A percentile compares a stretch with the other conserved stretches of the same genome.
These are phyloP conservation scores for Falco columbarius DNA, from an alignment of 2,797 vertebrate species.

Conservation along the genomic window DNA sequence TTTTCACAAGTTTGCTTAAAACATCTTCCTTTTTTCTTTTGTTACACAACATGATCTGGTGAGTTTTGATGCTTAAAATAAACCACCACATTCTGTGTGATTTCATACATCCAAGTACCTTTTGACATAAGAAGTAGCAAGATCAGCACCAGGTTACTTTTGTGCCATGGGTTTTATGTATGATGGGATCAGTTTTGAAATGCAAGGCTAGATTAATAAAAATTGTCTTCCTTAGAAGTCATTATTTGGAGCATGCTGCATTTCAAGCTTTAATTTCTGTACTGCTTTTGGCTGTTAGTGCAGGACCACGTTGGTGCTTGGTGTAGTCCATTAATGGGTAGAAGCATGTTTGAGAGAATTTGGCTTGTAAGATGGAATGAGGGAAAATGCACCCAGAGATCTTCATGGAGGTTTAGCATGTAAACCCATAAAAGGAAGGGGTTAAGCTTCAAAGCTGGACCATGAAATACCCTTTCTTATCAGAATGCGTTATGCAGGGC, in stretches of 20 bases:
- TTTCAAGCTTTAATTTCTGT: not conserved
- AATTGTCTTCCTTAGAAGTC: not conserved
- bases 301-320: not conserved
- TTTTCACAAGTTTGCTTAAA: not conserved
- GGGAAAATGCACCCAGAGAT: not conserved
- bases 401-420: not conserved
- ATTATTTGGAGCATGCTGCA: accelerated
- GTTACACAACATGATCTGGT: not conserved
- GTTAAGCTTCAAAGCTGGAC: not conserved
- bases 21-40: not conserved
- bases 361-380: not conserved
- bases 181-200: not conserved
- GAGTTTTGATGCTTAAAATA: not conserved
- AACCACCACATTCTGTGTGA: accelerated
- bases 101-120: not conserved
- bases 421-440: not conserved
- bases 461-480: not conserved
- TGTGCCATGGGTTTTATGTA: not conserved
- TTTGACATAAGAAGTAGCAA: not conserved
- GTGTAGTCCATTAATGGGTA: not conserved
- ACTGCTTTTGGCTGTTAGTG: not conserved
- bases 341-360: not conserved
- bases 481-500: accelerated
- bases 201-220: not conserved
- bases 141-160: not conserved